A percentile compares a stretch with the other conserved stretches of the same genome.
Evolutionary conservation across 2,888 invertebrate genomes (phyloP).

Genomic region (Vanessa cardui): DNA sequence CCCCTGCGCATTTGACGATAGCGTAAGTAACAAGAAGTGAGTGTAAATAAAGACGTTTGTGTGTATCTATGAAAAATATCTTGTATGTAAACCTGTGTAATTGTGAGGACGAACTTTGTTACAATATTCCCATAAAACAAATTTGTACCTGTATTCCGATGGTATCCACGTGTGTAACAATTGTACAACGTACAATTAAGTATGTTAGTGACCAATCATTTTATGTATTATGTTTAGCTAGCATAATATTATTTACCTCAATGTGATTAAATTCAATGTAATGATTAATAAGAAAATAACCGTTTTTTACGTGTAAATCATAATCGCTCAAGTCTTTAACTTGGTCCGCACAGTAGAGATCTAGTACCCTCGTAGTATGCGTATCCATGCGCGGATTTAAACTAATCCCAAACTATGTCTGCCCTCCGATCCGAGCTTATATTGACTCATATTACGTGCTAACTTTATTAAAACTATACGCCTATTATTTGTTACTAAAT

Average conservation of each 20-base stretch:
- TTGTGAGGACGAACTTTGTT: neutral
- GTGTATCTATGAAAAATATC: too few species aligned
- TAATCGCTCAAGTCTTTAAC: slow-evolving; percentile 30
- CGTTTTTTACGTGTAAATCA: neutral
- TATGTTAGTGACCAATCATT: too few species aligned
- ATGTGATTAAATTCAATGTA: too few species aligned
- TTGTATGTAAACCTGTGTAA: neutral
- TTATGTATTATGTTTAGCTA: too few species aligned
- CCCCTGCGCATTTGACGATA: slow-evolving; percentile 57
- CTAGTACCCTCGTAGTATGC: slow-evolving; percentile 64
- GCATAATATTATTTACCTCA: too few species aligned
- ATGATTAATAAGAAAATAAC: too few species aligned
- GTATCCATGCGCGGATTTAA: slow-evolving; percentile 71
- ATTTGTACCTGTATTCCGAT: too few species aligned
- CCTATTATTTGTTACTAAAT: slow-evolving; percentile 36
- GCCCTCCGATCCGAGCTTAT: slow-evolving; percentile 50
- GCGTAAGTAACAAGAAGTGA: slow-evolving; percentile 45
- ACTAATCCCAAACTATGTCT: slow-evolving; percentile 69
- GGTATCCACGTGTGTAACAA: too few species aligned
- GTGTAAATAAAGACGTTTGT: slow-evolving; percentile 8
- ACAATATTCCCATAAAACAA: too few species aligned
- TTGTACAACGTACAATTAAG: too few species aligned
- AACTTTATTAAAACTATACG: slow-evolving; percentile 73
- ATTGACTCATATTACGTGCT: slow-evolving; percentile 55
- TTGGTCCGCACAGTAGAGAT: slow-evolving; percentile 42